A percentile compares a stretch with the other conserved stretches of the same genome.
Evolutionary conservation across 2,888 invertebrate genomes (phyloP).

Genomic region (Thalpophila matura): DNA sequence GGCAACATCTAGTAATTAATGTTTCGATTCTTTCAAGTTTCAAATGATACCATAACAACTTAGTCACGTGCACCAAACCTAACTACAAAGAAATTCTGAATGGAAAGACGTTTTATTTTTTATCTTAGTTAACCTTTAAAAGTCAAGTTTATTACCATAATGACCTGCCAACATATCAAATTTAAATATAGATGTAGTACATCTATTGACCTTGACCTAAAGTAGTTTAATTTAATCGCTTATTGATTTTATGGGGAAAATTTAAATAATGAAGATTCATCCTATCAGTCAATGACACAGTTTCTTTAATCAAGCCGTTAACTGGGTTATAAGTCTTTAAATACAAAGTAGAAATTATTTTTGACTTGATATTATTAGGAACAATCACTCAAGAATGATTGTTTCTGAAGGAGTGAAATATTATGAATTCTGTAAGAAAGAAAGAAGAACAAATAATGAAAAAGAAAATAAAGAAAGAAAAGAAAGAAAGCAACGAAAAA

Average conservation of each 20-base stretch:
- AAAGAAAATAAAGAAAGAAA: no score
- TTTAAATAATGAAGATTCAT: background rate
- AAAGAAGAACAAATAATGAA: background rate
- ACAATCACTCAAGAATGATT: no score
- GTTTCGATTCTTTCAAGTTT: no score
- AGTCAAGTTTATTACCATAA: constrained; percentile 1
- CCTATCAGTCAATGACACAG: background rate
- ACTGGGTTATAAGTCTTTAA: no score
- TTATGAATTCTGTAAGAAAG: background rate
- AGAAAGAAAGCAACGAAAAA: no score
- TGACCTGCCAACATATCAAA: background rate
- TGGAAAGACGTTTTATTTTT: background rate
- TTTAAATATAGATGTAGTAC: background rate
- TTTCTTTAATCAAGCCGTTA: background rate
- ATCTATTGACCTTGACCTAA: background rate
- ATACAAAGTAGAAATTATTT: no score
- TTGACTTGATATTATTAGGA: no score
- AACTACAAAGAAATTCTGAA: background rate
- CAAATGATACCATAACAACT: no score
- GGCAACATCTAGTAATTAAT: no score
- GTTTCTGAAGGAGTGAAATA: no score
- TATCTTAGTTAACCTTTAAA: background rate
- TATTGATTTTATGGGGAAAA: background rate
- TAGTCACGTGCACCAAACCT: no score
- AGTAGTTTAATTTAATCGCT: constrained; percentile 3